Evolutionary conservation across 2,888 invertebrate species (phyloP), one percentile per base, ranked within the genome.

Genomic region (Therioaphis trifolii): DNA sequence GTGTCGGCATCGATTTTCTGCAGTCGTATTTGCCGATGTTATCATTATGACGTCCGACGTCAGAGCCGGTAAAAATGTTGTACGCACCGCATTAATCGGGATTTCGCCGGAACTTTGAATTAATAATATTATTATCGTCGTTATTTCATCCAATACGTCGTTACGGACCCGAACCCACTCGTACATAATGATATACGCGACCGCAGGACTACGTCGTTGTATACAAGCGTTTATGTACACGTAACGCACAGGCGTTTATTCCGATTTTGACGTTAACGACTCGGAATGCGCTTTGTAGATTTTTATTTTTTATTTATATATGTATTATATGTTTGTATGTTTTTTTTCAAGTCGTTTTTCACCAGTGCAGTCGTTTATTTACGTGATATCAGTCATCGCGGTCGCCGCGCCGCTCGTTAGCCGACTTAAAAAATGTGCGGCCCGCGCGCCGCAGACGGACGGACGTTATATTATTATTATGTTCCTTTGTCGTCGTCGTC

Each of bases 401-500:
- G 35, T 24, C 49, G n/a, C n/a, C n/a, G n/a, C n/a, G n/a, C n/a
- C n/a, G 80, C 80, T 80, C 80, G 80, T 80, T 80, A 80, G 49
- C 58, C 7, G 27, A 58, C 80, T 66, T 77, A 52, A 78, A 78
- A 78, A 78, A 78, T 40, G 68, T 21, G 4, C 78, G 15, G 4
- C 78, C 15, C n/a, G n/a, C n/a, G n/a, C n/a, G n/a, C n/a, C n/a
- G n/a, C 43, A 35, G 68, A 78, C 78, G 24, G 52, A 46, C 80
- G 71, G 46, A 78, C 77, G 35, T 52, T 49, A 43, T 74, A 49
- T 71, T 46, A 12, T 46, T 35, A 58, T 46, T 78, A n/a, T n/a
- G n/a, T n/a, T n/a, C 77, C 52, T 78, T 78, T 78, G 77, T 78
- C 77, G 77, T 78, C 66, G n/a, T n/a, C n/a, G n/a, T n/a, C n/a